Evolutionary conservation across 2,888 invertebrate species (phyloP).

Genomic region (Drosophila putrida): DNA sequence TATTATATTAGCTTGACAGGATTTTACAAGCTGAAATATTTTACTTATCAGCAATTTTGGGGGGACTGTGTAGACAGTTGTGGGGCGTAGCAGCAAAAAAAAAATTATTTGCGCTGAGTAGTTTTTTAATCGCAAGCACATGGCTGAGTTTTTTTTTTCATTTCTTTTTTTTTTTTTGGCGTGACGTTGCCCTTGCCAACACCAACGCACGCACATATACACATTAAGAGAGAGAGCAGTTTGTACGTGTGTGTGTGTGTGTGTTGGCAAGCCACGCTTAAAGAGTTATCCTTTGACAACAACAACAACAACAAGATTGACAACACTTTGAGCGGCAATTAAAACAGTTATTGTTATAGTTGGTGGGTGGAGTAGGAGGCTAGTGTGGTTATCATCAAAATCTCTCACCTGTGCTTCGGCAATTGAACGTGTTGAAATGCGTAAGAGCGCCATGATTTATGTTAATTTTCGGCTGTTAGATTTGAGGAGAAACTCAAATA

Average conservation of each 20-base stretch:
- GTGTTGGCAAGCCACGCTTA: conserved; percentile 52
- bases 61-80: neutral
- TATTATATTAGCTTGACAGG: conserved; percentile 10
- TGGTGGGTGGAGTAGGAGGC: neutral
- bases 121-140: conserved; percentile 73
- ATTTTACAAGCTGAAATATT: conserved; percentile 24
- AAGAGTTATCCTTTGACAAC: conserved; percentile 37
- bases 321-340: conserved; percentile 17
- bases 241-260: conserved; percentile 17
- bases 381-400: neutral
- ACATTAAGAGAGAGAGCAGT: conserved; percentile 9
- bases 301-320: conserved; percentile 22
- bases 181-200: conserved; percentile 64
- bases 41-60: conserved; percentile 18
- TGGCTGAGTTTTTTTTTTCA: conserved; percentile 51
- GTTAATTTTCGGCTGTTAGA: conserved; percentile 42
- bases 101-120: conserved; percentile 30
- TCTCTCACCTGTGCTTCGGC: conserved; percentile 88
- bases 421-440: conserved; percentile 88
- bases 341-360: conserved; percentile 10
- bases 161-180: conserved; percentile 48
- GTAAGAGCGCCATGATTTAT: conserved; percentile 88
- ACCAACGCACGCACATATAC: conserved; percentile 30
- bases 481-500: conserved; percentile 44
- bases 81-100: conserved; percentile 1